These are phyloP conservation scores for Lagopus muta DNA, from an alignment of 2,113 vertebrate genomes.

Conservation along the genomic window DNA sequence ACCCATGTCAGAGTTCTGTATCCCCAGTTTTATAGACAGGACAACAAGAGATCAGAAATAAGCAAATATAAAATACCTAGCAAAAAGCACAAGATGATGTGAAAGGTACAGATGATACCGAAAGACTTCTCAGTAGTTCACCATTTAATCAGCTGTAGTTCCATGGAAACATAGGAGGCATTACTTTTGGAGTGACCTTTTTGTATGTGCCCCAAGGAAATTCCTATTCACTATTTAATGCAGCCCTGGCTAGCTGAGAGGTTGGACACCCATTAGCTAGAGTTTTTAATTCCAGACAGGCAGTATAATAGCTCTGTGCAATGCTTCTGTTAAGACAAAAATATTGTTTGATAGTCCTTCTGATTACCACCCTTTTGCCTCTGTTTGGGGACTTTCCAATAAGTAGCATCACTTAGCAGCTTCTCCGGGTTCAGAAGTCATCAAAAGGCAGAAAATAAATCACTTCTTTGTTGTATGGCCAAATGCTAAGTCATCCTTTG, in stretches of 20 bases:
- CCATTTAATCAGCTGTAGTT: too few relatives aligned
- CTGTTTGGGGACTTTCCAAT: accelerated
- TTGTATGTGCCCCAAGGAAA: too few relatives aligned
- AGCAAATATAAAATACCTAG: neutral
- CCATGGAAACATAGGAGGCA: too few relatives aligned
- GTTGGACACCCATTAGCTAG: too few relatives aligned
- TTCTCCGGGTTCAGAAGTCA: neutral
- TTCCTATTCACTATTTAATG: too few relatives aligned
- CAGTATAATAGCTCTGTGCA: neutral
- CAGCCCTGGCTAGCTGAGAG: too few relatives aligned
- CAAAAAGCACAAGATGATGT: neutral
- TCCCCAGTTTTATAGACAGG: neutral
- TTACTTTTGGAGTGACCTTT: too few relatives aligned
- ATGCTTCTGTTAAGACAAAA: neutral
- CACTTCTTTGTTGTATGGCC: neutral
- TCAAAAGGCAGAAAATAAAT: neutral
- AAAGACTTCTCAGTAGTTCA: neutral
- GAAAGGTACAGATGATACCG: neutral
- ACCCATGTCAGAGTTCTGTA: neutral
- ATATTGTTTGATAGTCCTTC: neutral
- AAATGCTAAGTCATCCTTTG: neutral
- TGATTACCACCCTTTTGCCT: neutral
- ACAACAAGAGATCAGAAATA: neutral
- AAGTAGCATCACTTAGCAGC: neutral
- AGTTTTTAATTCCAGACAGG: neutral